phyloP scores from a whole-genome alignment of 2,113 vertebrate species.

The Oceanites oceanicus region DNA sequence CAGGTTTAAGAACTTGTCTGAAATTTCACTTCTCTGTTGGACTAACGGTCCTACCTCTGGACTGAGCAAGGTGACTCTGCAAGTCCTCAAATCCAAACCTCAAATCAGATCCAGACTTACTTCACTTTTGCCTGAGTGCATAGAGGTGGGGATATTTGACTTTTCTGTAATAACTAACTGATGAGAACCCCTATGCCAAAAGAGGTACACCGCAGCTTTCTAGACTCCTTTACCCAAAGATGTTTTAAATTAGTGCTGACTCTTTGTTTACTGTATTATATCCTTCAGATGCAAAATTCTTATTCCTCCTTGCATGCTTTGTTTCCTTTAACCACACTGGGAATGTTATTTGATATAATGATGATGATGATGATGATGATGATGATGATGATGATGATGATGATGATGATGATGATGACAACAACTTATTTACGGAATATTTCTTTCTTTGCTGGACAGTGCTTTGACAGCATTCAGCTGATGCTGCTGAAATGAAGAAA shows the following conservation, averaged over 20 bases:
- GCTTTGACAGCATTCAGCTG: background rate
- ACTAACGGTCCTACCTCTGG: accelerated
- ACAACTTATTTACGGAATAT: background rate
- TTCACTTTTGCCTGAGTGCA: background rate
- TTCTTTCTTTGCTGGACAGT: background rate
- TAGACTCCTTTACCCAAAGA: background rate
- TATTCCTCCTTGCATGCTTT: background rate
- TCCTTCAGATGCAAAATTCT: background rate
- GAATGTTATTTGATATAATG: background rate
- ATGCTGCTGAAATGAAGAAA: background rate
- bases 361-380: no score
- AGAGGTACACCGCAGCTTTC: background rate
- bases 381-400: no score
- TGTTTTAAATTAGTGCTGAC: background rate
- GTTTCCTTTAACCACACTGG: background rate
- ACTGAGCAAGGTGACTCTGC: background rate
- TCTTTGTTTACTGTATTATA: background rate
- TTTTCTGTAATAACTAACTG: background rate
- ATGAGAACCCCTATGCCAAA: background rate
- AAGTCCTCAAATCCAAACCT: background rate
- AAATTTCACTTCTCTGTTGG: background rate
- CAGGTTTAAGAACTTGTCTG: background rate
- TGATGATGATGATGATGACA: accelerated
- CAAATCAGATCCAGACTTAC: background rate
- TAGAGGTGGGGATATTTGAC: background rate